These are phyloP conservation scores for Tenthredo livida DNA, from an alignment of 2,888 invertebrate species.

Conservation along the genomic window DNA sequence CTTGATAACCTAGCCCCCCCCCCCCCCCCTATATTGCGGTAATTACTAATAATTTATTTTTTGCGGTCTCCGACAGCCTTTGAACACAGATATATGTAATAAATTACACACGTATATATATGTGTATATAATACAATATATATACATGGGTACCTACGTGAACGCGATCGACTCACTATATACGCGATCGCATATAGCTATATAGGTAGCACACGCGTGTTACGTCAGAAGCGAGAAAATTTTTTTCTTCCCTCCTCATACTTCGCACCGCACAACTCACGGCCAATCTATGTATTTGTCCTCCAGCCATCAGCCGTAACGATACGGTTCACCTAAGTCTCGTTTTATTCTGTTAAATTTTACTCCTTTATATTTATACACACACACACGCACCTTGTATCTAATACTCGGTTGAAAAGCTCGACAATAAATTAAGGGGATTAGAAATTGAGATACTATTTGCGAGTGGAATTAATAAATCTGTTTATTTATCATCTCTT, in stretches of 20 bases:
- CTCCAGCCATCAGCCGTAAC: constrained; percentile 30
- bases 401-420: not conserved
- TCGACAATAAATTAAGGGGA: not conserved
- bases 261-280: constrained; percentile 11
- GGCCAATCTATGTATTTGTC: constrained; percentile 29
- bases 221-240: constrained; percentile 44
- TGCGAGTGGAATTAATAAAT: not conserved
- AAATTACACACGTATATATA: not conserved
- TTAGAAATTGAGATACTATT: constrained; percentile 3
- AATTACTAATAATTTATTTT: not conserved
- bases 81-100: not conserved
- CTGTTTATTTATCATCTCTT: not conserved
- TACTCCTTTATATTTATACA: not conserved
- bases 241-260: not conserved
- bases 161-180: not conserved
- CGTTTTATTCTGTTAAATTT: not conserved
- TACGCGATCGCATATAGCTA: too few relatives aligned
- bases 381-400: not conserved
- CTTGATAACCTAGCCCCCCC: not conserved
- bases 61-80: not conserved
- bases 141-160: not conserved
- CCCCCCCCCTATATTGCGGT: too few relatives aligned
- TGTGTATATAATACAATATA: too few relatives aligned
- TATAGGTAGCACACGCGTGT: not conserved
- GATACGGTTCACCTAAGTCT: constrained; percentile 22